Percentiles rank a stretch among this genome's conserved stretches.
Evolutionary conservation across 2,113 vertebrate species (phyloP).

Genomic region (Nycticryphes semicollaris): DNA sequence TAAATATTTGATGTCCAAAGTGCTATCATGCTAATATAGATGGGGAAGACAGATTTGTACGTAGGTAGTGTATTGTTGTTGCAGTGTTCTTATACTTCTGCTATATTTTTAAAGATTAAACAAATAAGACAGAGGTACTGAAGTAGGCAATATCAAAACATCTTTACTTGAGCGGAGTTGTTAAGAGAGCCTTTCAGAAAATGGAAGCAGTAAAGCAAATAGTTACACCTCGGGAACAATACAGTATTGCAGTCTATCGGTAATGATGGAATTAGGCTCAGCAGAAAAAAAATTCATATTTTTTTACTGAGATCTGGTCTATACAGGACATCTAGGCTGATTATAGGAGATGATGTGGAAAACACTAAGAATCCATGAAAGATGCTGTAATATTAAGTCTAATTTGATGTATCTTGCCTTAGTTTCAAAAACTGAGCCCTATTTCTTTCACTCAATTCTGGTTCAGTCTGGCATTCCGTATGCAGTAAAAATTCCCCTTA

Average conservation of each 20-base stretch:
- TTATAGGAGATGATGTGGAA: slow-evolving; percentile 30
- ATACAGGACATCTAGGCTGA: neutral
- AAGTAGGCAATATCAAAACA: slow-evolving; percentile 15
- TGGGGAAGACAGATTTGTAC: neutral
- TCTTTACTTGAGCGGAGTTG: neutral
- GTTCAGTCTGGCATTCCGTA: neutral
- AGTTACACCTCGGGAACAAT: neutral
- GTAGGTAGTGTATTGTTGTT: neutral
- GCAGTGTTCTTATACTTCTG: neutral
- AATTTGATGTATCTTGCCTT: slow-evolving; percentile 31
- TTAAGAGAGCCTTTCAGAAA: slow-evolving; percentile 45
- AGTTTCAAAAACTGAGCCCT: neutral
- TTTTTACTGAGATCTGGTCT: slow-evolving; percentile 3
- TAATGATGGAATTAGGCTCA: neutral
- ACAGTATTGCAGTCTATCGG: neutral
- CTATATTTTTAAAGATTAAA: slow-evolving; percentile 33
- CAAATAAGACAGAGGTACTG: slow-evolving; percentile 10
- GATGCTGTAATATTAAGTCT: neutral
- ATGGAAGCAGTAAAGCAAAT: slow-evolving; percentile 32
- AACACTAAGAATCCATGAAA: slow-evolving; percentile 31
- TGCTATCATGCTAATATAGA: slow-evolving; percentile 2
- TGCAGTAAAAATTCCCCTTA: neutral
- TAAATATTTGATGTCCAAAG: slow-evolving; percentile 65
- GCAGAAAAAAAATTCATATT: neutral
- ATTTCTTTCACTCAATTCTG: slow-evolving; percentile 7